These are phyloP conservation scores for Eilema caniola DNA, from an alignment of 2,888 invertebrate species.

Conservation along the genomic window DNA sequence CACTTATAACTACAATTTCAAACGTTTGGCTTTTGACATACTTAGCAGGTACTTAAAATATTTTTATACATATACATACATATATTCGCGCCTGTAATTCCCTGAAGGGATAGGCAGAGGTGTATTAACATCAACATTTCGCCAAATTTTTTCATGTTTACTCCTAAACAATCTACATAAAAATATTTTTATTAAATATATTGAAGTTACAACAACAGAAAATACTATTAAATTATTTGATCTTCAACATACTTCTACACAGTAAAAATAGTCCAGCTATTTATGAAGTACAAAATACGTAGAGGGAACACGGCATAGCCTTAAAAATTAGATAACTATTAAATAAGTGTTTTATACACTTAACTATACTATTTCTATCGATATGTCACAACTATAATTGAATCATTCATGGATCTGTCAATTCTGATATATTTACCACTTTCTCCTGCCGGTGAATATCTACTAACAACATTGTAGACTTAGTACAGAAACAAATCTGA, in stretches of 20 bases:
- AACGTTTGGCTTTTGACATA: background rate
- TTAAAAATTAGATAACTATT: background rate
- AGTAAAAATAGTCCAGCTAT: constrained; percentile 8
- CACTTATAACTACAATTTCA: background rate
- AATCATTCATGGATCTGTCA: background rate
- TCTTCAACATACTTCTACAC: background rate
- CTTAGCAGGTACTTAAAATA: background rate
- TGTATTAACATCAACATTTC: too few relatives aligned
- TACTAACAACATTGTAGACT: too few relatives aligned
- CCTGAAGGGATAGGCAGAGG: too few relatives aligned
- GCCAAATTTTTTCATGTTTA: too few relatives aligned
- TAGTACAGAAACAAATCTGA: too few relatives aligned
- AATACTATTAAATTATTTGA: background rate
- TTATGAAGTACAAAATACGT: constrained; percentile 4
- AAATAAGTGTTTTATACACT: constrained; percentile 4
- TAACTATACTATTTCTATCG: constrained; percentile 5
- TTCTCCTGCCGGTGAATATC: too few relatives aligned
- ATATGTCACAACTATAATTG: constrained; percentile 6
- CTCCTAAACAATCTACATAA: background rate
- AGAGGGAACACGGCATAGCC: background rate
- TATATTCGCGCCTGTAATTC: too few relatives aligned
- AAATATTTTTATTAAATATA: background rate
- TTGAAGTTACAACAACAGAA: background rate
- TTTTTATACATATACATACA: background rate
- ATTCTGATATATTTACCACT: background rate